These are phyloP conservation scores for Pseudobourletiella spinata DNA, from an alignment of 1,140 invertebrate species.

Conservation along the genomic window DNA sequence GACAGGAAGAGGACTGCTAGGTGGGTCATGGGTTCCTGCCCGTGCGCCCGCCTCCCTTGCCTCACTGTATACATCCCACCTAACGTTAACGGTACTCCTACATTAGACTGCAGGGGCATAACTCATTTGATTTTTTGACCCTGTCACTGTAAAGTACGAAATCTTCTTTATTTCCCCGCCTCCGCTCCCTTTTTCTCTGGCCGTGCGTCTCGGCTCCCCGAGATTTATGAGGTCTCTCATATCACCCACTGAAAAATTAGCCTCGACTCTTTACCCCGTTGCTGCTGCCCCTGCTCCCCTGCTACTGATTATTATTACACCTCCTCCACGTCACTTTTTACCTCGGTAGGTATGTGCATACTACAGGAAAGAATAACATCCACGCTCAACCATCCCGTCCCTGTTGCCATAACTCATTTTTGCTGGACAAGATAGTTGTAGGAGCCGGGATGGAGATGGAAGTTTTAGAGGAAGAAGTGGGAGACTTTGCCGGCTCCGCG, in stretches of 20 bases:
- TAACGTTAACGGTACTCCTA: no score
- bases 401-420: not conserved
- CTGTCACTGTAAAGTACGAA: constrained; percentile 15
- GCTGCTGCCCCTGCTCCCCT: not conserved
- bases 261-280: constrained; percentile 5
- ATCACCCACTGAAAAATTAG: constrained; percentile 23
- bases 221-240: constrained; percentile 26
- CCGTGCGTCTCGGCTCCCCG: not conserved
- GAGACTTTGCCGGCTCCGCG: no score
- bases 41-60: no score
- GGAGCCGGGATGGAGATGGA: no score
- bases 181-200: constrained; percentile 6
- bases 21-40: no score
- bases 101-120: no score
- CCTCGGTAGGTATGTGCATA: no score
- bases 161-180: constrained; percentile 22
- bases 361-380: no score
- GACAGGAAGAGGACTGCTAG: no score
- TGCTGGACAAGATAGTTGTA: no score
- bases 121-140: constrained; percentile 27
- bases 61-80: no score
- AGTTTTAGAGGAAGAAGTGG: no score
- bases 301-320: constrained; percentile 5
- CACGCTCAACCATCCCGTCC: not conserved
- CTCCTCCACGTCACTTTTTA: not conserved